Evolutionary conservation across 2,797 vertebrate genomes (phyloP), one percentile per base, ranked within the genome.

Genomic region (Falco novaeseelandiae): DNA sequence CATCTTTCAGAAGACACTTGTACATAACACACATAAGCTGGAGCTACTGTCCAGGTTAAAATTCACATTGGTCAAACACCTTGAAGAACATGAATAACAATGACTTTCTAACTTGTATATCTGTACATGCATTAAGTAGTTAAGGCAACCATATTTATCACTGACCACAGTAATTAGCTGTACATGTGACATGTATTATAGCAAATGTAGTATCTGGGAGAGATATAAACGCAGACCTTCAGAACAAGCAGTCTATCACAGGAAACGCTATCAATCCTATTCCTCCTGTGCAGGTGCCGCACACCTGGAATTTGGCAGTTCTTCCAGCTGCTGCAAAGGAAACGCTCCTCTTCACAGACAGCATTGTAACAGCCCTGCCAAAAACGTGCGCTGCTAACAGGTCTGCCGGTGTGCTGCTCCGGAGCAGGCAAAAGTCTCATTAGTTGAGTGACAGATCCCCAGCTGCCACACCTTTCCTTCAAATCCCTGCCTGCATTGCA

Each of bases 21-120:
- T 12, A 19, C 36, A 14, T 23, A 38, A 61, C 1, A 8, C 12
- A 23, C 10, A 25, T 8, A 42, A 55, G 27, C 25, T 27, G 10
- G 58, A 65, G 40, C 48, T n/a, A 21, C 10, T 44, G 69, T 10
- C 23, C 32, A 30, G 27, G 42, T 44, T 44, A 44, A 63, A 58
- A 78, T n/a, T 18, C 55, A 22, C 12, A 2, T 3, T 34, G 76
- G 62, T 36, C 57, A 36, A 55, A 70, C 79, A 42, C 18, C 71
- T 10, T 29, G 69, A 70, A 38, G 44, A 63, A 34, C 32, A 44
- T 38, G 48, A 22, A 3, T 14, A 51, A 14, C 52, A 19, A 13
- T 0, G 19, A 36, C 49, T 57, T 49, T 44, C 55, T 13, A 25
- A 23, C 0, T 4, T 5, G 16, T 7, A 0, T 19, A 16, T 20